These are phyloP conservation scores for Gadus macrocephalus DNA, from an alignment of 2,113 vertebrate species.

Conservation along the genomic window DNA sequence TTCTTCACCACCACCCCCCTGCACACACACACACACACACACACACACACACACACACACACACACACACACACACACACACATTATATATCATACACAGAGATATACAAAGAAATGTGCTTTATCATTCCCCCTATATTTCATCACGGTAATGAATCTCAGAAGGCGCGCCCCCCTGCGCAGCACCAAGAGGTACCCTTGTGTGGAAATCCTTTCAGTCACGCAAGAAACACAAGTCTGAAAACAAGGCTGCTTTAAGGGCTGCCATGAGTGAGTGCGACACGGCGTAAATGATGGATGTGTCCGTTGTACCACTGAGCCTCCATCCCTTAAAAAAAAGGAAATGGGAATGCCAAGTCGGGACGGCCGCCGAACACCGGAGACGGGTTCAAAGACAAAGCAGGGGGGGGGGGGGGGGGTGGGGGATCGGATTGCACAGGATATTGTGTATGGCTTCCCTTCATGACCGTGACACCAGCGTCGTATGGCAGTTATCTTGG, in stretches of 20 bases:
- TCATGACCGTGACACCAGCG: constrained; percentile 30
- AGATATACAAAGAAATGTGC: too few relatives aligned
- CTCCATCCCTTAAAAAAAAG: constrained; percentile 27
- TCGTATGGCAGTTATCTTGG: constrained; percentile 23
- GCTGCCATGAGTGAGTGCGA: too few relatives aligned
- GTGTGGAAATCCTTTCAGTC: too few relatives aligned
- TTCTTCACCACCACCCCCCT: too few relatives aligned
- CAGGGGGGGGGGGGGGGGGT: constrained; percentile 27
- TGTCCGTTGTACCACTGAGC: constrained; percentile 16
- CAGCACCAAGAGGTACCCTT: too few relatives aligned
- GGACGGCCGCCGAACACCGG: constrained; percentile 46
- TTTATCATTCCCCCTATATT: too few relatives aligned
- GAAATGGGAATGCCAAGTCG: constrained; percentile 16
- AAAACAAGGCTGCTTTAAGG: too few relatives aligned
- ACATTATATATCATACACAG: neutral
- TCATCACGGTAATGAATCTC: too few relatives aligned
- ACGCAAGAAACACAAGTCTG: too few relatives aligned
- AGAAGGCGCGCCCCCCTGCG: too few relatives aligned
- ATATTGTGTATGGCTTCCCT: constrained; percentile 45
- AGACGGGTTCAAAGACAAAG: constrained; percentile 57
- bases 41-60: neutral
- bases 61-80: constrained; percentile 4
- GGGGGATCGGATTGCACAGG: constrained; percentile 37
- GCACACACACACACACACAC: neutral
- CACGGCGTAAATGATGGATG: too few relatives aligned